Conservation (phyloP, 2,797 vertebrate species). For the Eurystomus glaucurus region DNA sequence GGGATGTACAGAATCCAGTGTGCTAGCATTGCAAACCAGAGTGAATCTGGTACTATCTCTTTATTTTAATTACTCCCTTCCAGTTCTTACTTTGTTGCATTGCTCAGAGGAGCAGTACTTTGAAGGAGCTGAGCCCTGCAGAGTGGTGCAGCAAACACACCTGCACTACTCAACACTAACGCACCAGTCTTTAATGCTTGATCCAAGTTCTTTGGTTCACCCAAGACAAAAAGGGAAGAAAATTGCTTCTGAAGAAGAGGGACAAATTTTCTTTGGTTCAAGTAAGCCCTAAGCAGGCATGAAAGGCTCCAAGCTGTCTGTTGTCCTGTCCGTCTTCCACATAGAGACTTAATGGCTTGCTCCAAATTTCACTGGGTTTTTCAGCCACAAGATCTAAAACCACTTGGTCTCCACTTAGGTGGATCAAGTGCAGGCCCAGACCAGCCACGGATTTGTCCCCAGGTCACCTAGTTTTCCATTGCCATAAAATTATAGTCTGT, state of each 20-base stretch:
- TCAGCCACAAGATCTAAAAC: background rate
- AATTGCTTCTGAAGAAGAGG: background rate
- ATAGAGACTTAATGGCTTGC: background rate
- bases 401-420: background rate
- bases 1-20: background rate
- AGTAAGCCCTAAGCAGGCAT: background rate
- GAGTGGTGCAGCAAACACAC: background rate
- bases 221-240: background rate
- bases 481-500: background rate
- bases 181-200: background rate
- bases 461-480: background rate
- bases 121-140: constrained; percentile 9
- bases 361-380: background rate
- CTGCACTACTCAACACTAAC: background rate
- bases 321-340: background rate
- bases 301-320: background rate
- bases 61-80: background rate
- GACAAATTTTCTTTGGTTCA: background rate
- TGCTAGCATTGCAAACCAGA: background rate
- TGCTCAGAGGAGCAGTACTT: background rate
- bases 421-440: background rate
- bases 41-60: background rate
- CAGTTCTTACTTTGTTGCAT: background rate
- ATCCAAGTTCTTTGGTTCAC: background rate
- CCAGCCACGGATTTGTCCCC: background rate